These are phyloP conservation scores for Caenorhabditis sp. DNA, from an alignment of 2,888 invertebrate species.

Conservation along the genomic window DNA sequence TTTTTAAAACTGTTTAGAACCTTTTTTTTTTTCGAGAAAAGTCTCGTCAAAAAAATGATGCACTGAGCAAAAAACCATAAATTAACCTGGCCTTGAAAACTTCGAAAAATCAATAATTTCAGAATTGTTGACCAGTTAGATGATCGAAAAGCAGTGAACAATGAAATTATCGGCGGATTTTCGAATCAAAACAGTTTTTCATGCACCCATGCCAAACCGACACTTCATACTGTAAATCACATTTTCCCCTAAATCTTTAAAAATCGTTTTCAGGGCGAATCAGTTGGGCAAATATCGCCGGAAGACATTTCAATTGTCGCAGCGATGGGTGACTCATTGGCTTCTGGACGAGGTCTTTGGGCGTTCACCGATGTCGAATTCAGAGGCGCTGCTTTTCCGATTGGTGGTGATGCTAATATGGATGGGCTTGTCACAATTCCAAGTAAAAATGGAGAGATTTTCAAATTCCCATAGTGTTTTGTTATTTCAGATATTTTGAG, in stretches of 20 bases:
- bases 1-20: too few species aligned
- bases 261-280: conserved; percentile 39
- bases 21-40: too few species aligned
- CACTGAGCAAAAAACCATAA: too few species aligned
- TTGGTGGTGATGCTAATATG: conserved; percentile 68
- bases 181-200: conserved; percentile 37
- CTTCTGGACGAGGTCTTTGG: conserved; percentile 67
- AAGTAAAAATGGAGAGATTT: too few species aligned
- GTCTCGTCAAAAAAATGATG: too few species aligned
- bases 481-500: conserved; percentile 60
- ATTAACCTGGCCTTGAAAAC: too few species aligned
- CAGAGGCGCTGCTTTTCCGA: conserved; percentile 66
- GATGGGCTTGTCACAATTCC: conserved; percentile 68
- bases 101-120: too few species aligned
- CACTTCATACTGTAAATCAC: conserved; percentile 38
- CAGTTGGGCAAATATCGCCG: conserved; percentile 41
- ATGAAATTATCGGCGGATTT: conserved; percentile 35
- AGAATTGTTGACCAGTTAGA: conserved; percentile 29
- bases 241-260: not conserved
- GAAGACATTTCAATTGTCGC: conserved; percentile 52
- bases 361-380: conserved; percentile 63
- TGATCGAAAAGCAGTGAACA: conserved; percentile 34
- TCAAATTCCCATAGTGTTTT: not conserved
- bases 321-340: conserved; percentile 53
- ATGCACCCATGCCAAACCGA: conserved; percentile 45